These are phyloP conservation scores for Dreissena rostriformis DNA, from an alignment of 1,140 invertebrate species.

Conservation along the genomic window DNA sequence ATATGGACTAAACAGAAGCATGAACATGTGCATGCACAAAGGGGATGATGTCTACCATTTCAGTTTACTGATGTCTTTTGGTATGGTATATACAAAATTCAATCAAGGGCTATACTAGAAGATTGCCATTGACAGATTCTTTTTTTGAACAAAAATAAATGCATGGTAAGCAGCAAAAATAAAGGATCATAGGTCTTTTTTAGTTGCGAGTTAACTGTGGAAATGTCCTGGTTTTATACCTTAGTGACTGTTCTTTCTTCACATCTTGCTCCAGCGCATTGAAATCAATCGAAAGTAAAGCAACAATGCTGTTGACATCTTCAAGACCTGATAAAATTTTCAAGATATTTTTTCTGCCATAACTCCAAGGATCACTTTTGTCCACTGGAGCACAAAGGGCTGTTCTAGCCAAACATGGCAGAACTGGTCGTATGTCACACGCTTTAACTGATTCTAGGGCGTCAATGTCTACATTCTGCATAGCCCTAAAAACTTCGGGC, in stretches of 20 bases:
- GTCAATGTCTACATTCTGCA: slow-evolving; percentile 90
- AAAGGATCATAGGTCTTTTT: no score
- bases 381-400: slow-evolving; percentile 94
- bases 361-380: slow-evolving; percentile 90
- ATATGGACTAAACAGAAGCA: no score
- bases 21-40: no score
- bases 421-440: slow-evolving; percentile 91
- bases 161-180: no score
- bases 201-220: no score
- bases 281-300: slow-evolving; percentile 96
- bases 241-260: slow-evolving; percentile 94
- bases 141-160: no score
- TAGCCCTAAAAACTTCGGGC: slow-evolving; percentile 85
- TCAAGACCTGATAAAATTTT: slow-evolving; percentile 95
- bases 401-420: slow-evolving; percentile 96
- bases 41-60: no score
- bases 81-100: no score
- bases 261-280: slow-evolving; percentile 95
- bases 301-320: slow-evolving; percentile 96
- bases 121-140: no score
- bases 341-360: slow-evolving; percentile 92
- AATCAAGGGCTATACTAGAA: no score
- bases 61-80: no score
- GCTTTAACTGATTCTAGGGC: slow-evolving; percentile 87
- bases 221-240: no score